These are phyloP conservation scores for Dinomys branickii DNA, from an alignment of 2,113 vertebrate species.

Conservation along the genomic window DNA sequence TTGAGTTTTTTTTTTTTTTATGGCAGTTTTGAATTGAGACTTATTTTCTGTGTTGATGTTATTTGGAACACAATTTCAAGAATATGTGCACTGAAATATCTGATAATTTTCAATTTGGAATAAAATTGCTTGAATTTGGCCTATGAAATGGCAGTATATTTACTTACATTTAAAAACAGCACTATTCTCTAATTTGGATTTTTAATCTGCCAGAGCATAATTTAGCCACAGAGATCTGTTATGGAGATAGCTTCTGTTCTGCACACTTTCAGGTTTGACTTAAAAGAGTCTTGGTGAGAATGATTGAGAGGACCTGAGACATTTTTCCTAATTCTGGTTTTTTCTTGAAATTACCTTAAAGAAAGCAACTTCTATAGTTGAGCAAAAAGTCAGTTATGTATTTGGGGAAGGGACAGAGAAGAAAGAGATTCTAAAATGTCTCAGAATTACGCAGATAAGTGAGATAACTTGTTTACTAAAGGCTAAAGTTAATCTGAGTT, in stretches of 20 bases:
- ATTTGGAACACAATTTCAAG: conserved; percentile 24
- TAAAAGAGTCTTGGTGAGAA: background rate
- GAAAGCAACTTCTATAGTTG: background rate
- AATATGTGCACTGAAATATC: background rate
- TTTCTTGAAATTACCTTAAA: conserved; percentile 12
- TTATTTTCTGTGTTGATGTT: conserved; percentile 50
- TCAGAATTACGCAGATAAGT: background rate
- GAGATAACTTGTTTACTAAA: background rate
- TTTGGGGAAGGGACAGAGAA: background rate
- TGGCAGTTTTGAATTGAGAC: conserved; percentile 51
- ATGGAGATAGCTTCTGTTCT: background rate
- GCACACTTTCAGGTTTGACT: background rate
- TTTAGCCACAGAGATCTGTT: background rate
- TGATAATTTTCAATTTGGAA: conserved; percentile 40
- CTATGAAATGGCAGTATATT: background rate
- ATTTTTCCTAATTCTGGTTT: background rate
- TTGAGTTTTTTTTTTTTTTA: background rate
- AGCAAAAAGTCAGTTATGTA: background rate
- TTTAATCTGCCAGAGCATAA: background rate
- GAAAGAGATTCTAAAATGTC: background rate
- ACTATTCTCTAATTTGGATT: background rate
- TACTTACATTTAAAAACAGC: background rate
- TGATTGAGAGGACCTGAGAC: background rate
- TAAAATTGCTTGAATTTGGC: conserved; percentile 35
- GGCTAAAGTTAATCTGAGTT: background rate